These are phyloP conservation scores for Cyanoramphus novaezelandiae DNA, from an alignment of 2,113 vertebrate genomes.

Conservation along the genomic window DNA sequence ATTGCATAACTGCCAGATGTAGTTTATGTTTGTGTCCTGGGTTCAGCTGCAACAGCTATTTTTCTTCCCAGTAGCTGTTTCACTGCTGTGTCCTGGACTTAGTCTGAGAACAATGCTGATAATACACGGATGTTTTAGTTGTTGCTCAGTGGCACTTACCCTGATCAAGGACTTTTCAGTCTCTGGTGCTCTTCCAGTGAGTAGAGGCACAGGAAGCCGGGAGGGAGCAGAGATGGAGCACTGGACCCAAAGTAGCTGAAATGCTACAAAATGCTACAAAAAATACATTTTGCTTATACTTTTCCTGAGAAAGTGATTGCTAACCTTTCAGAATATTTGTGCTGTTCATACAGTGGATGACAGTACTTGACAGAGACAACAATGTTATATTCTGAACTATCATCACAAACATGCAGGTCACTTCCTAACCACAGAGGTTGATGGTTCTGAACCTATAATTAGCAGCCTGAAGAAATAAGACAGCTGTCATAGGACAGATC, in stretches of 20 bases:
- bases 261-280: background rate
- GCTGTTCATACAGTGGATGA: background rate
- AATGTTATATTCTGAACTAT: background rate
- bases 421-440: background rate
- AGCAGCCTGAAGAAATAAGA: background rate
- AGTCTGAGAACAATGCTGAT: background rate
- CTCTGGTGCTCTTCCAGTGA: background rate
- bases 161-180: background rate
- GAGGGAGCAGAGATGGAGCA: background rate
- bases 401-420: background rate
- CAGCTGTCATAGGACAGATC: background rate
- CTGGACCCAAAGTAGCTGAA: background rate
- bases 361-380: background rate
- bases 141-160: background rate
- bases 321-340: background rate
- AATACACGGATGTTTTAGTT: background rate
- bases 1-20: background rate
- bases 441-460: background rate
- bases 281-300: background rate
- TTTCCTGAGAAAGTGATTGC: background rate
- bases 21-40: background rate
- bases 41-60: too few species aligned
- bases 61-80: too few species aligned
- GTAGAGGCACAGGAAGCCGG: background rate
- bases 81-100: too few species aligned